These are phyloP conservation scores for Cepaea nemoralis DNA, from an alignment of 1,140 invertebrate species.

Conservation along the genomic window DNA sequence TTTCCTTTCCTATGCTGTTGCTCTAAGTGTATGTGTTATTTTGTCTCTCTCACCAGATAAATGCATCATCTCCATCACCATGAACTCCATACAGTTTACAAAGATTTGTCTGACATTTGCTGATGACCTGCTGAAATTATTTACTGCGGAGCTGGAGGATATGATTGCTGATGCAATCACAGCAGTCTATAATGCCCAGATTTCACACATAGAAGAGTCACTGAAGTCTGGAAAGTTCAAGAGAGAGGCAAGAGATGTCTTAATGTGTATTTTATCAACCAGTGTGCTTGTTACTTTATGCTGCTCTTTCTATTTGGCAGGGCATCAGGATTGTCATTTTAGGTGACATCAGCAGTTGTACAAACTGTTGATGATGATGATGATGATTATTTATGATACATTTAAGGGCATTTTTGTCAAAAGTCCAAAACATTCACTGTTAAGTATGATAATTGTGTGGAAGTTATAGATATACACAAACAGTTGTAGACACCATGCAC, in stretches of 20 bases:
- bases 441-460: too few relatives aligned
- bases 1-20: background rate
- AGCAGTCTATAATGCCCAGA: conserved; percentile 79
- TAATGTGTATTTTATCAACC: too few relatives aligned
- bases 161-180: conserved; percentile 78
- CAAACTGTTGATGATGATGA: too few relatives aligned
- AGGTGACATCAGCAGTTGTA: too few relatives aligned
- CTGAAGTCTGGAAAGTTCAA: conserved; percentile 75
- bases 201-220: conserved; percentile 77
- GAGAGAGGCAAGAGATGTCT: conserved; percentile 72
- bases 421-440: too few relatives aligned
- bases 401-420: too few relatives aligned
- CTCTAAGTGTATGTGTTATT: conserved; percentile 70
- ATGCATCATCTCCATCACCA: conserved; percentile 79
- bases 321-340: too few relatives aligned
- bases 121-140: conserved; percentile 80
- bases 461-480: too few relatives aligned
- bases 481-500: too few relatives aligned
- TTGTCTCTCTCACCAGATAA: conserved; percentile 75
- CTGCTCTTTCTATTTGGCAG: too few relatives aligned
- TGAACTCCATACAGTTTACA: conserved; percentile 81
- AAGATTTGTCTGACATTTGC: conserved; percentile 79
- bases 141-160: conserved; percentile 77
- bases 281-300: too few relatives aligned
- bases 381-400: too few relatives aligned